These are phyloP conservation scores for Drosophila subquinaria DNA, from an alignment of 2,888 invertebrate genomes.

Conservation along the genomic window DNA sequence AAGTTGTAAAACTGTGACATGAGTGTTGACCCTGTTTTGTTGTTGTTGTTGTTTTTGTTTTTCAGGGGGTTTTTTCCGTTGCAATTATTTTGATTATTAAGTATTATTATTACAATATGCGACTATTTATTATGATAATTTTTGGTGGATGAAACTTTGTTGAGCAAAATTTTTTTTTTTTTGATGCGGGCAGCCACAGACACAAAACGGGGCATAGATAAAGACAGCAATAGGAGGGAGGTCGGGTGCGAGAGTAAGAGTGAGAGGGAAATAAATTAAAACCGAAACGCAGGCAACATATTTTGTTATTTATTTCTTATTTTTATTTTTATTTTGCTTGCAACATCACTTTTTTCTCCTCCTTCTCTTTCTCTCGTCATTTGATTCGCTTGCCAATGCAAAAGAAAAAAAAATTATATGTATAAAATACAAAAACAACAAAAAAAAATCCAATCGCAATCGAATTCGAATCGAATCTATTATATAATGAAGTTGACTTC, in stretches of 20 bases:
- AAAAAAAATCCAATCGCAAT: constrained; percentile 57
- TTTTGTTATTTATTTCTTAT: constrained; percentile 27
- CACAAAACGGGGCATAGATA: constrained; percentile 1
- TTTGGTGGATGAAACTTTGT: constrained; percentile 23
- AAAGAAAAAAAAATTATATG: constrained; percentile 9
- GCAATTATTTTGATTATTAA: constrained; percentile 43
- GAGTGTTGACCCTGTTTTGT: constrained; percentile 49
- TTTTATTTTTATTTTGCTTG: constrained; percentile 47
- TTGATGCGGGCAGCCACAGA: constrained; percentile 40
- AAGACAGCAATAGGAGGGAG: neutral
- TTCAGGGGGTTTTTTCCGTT: constrained; percentile 44
- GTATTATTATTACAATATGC: constrained; percentile 28
- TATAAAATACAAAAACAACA: constrained; percentile 28
- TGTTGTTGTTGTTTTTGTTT: constrained; percentile 8
- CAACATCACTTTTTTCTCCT: constrained; percentile 45
- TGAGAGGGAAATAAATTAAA: neutral
- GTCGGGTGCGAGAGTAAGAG: neutral
- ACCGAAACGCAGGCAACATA: constrained; percentile 37
- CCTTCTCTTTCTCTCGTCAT: constrained; percentile 24
- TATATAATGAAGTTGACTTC: constrained; percentile 72
- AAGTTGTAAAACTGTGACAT: constrained; percentile 39
- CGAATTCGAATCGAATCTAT: constrained; percentile 77
- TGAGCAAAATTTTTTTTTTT: neutral
- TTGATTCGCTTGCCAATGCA: constrained; percentile 62
- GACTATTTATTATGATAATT: constrained; percentile 46